phyloP scores from a whole-genome alignment of 1,140 invertebrate species.

The Heliothis subflexa region DNA sequence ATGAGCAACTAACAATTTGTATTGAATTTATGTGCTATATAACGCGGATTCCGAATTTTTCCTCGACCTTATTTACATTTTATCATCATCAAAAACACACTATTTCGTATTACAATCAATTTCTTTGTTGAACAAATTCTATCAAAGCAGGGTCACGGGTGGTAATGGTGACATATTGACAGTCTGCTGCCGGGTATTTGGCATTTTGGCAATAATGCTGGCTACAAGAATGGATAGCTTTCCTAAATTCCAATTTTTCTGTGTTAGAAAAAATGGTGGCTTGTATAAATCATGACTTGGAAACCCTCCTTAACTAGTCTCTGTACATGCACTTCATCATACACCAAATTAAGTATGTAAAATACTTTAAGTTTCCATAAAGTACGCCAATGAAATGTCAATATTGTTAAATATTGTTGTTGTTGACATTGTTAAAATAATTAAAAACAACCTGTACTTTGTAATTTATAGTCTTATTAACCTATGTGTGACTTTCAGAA shows the following conservation, averaged over 20 bases:
- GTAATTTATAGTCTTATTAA: too few relatives aligned
- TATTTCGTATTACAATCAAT: conserved; percentile 12
- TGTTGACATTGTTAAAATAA: too few relatives aligned
- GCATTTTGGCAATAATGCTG: background rate
- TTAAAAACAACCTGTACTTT: too few relatives aligned
- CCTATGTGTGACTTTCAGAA: too few relatives aligned
- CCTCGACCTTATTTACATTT: background rate
- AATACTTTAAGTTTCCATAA: too few relatives aligned
- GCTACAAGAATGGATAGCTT: background rate
- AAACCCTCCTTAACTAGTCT: background rate
- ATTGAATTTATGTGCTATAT: too few relatives aligned
- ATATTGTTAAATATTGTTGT: too few relatives aligned
- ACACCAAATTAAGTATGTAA: too few relatives aligned
- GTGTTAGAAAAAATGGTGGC: background rate
- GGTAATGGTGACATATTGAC: conserved; percentile 14
- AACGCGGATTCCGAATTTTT: background rate
- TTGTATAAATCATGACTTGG: background rate
- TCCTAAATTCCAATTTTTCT: background rate
- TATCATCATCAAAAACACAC: conserved; percentile 2
- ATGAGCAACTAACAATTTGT: too few relatives aligned
- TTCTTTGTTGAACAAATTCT: conserved; percentile 1
- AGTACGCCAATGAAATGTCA: too few relatives aligned
- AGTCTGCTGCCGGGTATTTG: background rate
- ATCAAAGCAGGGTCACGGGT: conserved; percentile 2
- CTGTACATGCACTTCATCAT: too few relatives aligned